Percentiles rank a stretch among this genome's conserved stretches.
phyloP scores from a whole-genome alignment of 2,113 vertebrate genomes.

The Symphodus melops region DNA sequence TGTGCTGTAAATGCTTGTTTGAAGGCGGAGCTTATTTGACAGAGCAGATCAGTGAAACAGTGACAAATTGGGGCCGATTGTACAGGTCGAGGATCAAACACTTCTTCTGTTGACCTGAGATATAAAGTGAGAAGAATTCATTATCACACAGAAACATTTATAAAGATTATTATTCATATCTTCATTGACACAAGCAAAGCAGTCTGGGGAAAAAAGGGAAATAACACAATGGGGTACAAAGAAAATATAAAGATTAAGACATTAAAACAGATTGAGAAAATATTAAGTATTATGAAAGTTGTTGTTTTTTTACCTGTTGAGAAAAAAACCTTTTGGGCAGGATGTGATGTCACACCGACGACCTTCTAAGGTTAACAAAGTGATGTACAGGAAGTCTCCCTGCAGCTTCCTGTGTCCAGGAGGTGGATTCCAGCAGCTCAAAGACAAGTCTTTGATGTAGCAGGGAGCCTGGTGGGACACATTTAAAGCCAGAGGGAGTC shows the following conservation, averaged over 20 bases:
- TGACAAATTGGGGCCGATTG: slow-evolving; percentile 80
- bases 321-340: slow-evolving; percentile 85
- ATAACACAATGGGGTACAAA: neutral
- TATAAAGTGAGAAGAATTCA: neutral
- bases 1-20: slow-evolving; percentile 76
- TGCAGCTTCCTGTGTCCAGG: slow-evolving; percentile 87
- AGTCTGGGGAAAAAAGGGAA: too few species aligned
- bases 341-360: slow-evolving; percentile 84
- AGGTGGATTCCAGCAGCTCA: slow-evolving; percentile 87
- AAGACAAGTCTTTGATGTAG: slow-evolving; percentile 81
- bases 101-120: slow-evolving; percentile 80
- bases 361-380: slow-evolving; percentile 82
- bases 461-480: slow-evolving; percentile 67
- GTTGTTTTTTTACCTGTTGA: slow-evolving; percentile 80
- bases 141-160: neutral
- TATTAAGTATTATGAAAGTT: neutral
- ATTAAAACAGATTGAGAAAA: neutral
- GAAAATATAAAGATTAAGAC: neutral
- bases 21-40: slow-evolving; percentile 82
- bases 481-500: slow-evolving; percentile 7
- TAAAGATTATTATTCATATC: too few species aligned
- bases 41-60: slow-evolving; percentile 83
- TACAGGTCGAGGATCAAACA: slow-evolving; percentile 82
- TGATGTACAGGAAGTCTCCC: slow-evolving; percentile 87
- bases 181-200: too few species aligned